Conservation (phyloP, 2,888 invertebrate genomes). For the Yponomeuta cagnagella region DNA sequence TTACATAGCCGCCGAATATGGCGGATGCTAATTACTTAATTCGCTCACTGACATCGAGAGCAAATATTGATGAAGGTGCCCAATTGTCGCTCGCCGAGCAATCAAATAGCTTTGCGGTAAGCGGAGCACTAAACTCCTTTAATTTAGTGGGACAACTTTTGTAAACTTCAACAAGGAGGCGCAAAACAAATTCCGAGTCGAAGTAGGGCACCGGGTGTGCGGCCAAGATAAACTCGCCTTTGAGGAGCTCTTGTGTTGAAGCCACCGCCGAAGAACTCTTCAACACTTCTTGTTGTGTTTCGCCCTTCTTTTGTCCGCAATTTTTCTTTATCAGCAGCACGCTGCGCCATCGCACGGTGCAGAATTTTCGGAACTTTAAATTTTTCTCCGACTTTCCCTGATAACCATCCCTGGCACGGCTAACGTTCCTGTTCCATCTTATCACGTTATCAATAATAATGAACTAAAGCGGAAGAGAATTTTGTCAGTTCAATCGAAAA, state of each 20-base stretch:
- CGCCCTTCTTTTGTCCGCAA: neutral
- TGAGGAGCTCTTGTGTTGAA: conserved; percentile 30
- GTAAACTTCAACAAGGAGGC: neutral
- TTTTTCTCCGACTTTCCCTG: neutral
- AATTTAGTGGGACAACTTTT: neutral
- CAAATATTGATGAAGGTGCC: conserved; percentile 1
- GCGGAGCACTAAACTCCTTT: neutral
- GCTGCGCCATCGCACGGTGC: neutral
- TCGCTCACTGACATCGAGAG: conserved; percentile 11
- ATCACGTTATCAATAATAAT: conserved; percentile 8
- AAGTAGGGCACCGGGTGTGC: conserved; percentile 39
- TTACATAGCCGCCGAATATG: neutral
- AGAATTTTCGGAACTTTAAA: neutral
- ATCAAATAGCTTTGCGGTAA: no score
- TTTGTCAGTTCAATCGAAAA: conserved; percentile 18
- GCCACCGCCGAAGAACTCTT: conserved; percentile 27
- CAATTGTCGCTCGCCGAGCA: neutral
- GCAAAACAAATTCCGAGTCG: conserved; percentile 7
- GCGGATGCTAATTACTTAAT: neutral
- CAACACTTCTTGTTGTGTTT: conserved; percentile 18
- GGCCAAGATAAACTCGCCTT: conserved; percentile 36
- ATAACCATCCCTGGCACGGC: neutral
- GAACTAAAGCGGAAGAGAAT: conserved; percentile 15
- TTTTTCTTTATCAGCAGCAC: neutral
- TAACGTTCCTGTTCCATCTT: neutral